Percentiles rank a stretch among this genome's conserved stretches.
phyloP scores from a whole-genome alignment of 2,888 invertebrate species.

The Muschampia plurimacula region DNA sequence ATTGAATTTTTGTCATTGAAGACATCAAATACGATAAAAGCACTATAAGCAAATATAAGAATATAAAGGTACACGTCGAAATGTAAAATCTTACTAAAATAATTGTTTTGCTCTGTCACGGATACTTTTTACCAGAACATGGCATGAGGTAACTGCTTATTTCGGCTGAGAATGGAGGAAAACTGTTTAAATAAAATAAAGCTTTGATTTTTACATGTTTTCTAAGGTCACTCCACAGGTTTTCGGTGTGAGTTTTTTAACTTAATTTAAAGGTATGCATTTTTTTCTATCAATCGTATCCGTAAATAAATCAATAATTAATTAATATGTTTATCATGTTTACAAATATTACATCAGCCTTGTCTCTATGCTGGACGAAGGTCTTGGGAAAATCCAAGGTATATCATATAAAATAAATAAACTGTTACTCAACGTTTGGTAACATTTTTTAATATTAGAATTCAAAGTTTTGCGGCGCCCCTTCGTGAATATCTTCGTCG shows the following conservation, averaged over 20 bases:
- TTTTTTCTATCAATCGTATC: not conserved
- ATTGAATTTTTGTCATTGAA: no score
- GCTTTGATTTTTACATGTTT: constrained; percentile 18
- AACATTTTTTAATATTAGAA: no score
- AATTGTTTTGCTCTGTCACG: constrained; percentile 36
- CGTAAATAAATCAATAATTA: not conserved
- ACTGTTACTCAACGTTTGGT: no score
- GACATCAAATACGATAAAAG: not conserved
- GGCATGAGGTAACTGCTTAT: constrained; percentile 20
- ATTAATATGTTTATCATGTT: not conserved
- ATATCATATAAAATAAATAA: no score
- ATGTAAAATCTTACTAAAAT: constrained; percentile 24
- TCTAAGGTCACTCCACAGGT: constrained; percentile 11
- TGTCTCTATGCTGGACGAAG: no score
- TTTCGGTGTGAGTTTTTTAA: not conserved
- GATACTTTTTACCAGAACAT: constrained; percentile 25
- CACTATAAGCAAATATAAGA: not conserved
- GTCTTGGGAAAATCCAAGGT: no score
- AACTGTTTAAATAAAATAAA: constrained; percentile 23
- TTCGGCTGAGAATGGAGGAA: constrained; percentile 33
- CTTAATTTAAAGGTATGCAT: not conserved
- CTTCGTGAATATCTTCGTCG: not conserved
- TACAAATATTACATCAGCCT: no score
- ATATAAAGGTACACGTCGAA: not conserved
- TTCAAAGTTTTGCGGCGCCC: not conserved